Percentiles rank a stretch among this genome's conserved stretches.
Evolutionary conservation across 2,888 invertebrate genomes (phyloP).

Genomic region (Nasonia oneida): DNA sequence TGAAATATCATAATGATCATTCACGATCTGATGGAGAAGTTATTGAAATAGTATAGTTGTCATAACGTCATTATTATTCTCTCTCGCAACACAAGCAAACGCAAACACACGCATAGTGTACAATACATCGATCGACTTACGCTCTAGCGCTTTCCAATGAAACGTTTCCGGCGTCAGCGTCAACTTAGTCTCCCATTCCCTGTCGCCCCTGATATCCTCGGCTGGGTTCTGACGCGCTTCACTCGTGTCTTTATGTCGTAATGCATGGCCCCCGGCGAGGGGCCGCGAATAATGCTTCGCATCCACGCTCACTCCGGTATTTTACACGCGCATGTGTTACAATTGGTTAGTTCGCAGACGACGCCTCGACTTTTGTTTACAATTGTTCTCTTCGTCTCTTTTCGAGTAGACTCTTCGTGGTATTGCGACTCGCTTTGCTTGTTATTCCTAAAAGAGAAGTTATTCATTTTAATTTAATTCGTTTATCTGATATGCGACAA

Average conservation of each 20-base stretch:
- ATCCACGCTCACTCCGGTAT: not conserved
- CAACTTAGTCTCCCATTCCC: constrained; percentile 16
- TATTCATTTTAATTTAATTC: no score
- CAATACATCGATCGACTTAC: constrained; percentile 15
- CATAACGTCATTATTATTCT: not conserved
- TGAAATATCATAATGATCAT: not conserved
- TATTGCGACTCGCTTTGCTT: not conserved
- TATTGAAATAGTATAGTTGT: not conserved
- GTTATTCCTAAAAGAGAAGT: not conserved
- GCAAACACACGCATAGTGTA: not conserved
- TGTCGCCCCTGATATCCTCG: not conserved
- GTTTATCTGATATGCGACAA: no score
- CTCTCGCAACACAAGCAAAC: not conserved
- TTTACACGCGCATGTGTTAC: not conserved
- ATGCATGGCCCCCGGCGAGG: constrained; percentile 56
- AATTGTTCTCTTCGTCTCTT: no score
- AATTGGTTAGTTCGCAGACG: not conserved
- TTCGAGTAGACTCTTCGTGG: not conserved
- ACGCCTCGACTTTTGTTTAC: not conserved
- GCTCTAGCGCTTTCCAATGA: constrained; percentile 24
- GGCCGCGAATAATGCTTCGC: not conserved
- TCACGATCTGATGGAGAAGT: not conserved
- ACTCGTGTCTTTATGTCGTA: constrained; percentile 59
- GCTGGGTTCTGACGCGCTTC: constrained; percentile 1
- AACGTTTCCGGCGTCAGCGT: not conserved